These are phyloP conservation scores for Pogonocherus hispidulus DNA, from an alignment of 2,888 invertebrate genomes.

Conservation along the genomic window DNA sequence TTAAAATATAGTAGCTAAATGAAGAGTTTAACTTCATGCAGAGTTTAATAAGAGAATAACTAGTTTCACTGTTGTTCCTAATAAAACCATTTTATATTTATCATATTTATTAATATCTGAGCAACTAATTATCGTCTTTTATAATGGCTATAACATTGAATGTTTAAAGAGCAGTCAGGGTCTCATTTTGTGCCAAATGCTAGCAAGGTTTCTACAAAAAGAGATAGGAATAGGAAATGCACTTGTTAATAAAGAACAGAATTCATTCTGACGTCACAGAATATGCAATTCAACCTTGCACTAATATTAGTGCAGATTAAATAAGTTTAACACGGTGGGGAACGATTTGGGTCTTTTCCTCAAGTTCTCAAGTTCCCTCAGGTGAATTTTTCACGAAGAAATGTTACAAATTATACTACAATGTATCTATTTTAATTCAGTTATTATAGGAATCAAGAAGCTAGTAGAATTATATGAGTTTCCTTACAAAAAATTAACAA, in stretches of 20 bases:
- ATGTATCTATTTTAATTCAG: too few relatives aligned
- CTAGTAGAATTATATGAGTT: background rate
- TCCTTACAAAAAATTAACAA: background rate
- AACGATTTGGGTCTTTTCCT: constrained; percentile 35
- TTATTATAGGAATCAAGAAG: background rate
- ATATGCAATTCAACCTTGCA: constrained; percentile 64
- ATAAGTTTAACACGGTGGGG: constrained; percentile 37
- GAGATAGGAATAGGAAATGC: constrained; percentile 58
- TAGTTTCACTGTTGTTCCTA: background rate
- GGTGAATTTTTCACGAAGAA: constrained; percentile 9
- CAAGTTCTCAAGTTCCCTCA: background rate
- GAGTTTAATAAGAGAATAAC: background rate
- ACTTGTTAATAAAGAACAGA: constrained; percentile 54
- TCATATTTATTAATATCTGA: constrained; percentile 3
- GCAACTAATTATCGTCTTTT: constrained; percentile 35
- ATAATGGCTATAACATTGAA: constrained; percentile 55
- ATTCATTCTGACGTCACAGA: constrained; percentile 54
- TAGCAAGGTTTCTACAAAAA: constrained; percentile 57
- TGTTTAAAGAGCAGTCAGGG: constrained; percentile 58
- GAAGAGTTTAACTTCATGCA: too few relatives aligned
- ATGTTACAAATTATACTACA: too few relatives aligned
- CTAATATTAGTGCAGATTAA: constrained; percentile 66
- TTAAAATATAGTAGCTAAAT: too few relatives aligned
- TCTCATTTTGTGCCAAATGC: constrained; percentile 57
- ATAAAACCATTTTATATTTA: background rate